Evolutionary conservation across 2,113 vertebrate genomes (phyloP).

Genomic region (Sterrhoptilus dennistouni): DNA sequence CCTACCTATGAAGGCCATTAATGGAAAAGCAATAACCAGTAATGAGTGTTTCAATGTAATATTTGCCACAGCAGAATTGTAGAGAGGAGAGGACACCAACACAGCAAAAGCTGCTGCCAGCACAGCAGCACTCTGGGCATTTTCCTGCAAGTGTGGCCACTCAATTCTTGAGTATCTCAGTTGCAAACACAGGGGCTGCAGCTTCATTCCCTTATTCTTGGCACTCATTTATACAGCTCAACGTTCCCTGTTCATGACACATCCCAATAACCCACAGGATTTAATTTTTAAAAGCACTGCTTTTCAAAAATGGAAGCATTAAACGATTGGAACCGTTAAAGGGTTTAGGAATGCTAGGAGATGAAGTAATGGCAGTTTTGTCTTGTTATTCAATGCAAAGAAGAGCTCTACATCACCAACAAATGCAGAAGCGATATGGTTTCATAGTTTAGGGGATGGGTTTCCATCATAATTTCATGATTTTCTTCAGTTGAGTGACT

Average conservation of each 20-base stretch:
- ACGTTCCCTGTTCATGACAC: not conserved
- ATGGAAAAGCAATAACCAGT: fast-evolving
- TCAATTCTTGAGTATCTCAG: not conserved
- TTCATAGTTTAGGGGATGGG: not conserved
- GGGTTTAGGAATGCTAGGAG: not conserved
- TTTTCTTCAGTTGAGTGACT: slow-evolving; percentile 13
- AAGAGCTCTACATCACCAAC: not conserved
- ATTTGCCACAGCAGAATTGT: not conserved
- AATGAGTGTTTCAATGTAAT: not conserved
- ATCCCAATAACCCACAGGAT: not conserved
- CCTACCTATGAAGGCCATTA: not conserved
- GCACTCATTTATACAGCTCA: not conserved
- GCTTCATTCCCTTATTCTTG: not conserved
- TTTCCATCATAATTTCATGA: not conserved
- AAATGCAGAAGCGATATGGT: not conserved
- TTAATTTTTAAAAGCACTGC: slow-evolving; percentile 5
- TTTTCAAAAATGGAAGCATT: not conserved
- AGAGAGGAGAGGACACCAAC: not conserved
- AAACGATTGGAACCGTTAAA: not conserved
- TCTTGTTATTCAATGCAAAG: not conserved
- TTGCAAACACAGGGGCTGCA: not conserved
- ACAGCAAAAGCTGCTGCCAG: not conserved
- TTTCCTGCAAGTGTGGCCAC: not conserved
- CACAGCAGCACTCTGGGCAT: not conserved
- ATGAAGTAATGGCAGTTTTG: not conserved